A percentile compares a stretch with the other conserved stretches of the same genome.
Evolutionary conservation across 1,140 invertebrate species (phyloP).

Genomic region (Hylyphantes graminicola): DNA sequence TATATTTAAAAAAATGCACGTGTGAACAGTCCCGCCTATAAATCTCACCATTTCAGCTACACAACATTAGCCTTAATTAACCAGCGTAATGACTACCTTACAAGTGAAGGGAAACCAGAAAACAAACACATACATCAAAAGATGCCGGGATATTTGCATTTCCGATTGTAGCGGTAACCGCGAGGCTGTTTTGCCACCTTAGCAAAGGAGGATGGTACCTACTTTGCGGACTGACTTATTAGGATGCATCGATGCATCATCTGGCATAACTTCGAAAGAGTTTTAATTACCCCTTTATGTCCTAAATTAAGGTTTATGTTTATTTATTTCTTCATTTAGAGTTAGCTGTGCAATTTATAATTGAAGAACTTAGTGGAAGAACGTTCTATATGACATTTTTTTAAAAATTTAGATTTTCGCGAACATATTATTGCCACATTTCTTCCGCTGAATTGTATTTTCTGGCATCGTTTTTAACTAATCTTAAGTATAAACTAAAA

Average conservation of each 20-base stretch:
- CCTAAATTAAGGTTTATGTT: too few relatives aligned
- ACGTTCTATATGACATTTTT: too few relatives aligned
- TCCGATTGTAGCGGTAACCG: background rate
- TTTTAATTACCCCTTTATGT: constrained; percentile 18
- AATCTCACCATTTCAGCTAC: constrained; percentile 5
- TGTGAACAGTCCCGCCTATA: background rate
- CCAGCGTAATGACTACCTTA: constrained; percentile 30
- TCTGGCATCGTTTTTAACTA: too few relatives aligned
- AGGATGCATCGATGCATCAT: constrained; percentile 38
- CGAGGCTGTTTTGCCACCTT: background rate
- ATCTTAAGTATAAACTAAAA: too few relatives aligned
- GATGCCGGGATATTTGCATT: constrained; percentile 54
- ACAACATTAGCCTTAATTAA: constrained; percentile 35
- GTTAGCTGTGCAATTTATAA: too few relatives aligned
- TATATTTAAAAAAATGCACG: too few relatives aligned
- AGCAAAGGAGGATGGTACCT: constrained; percentile 29
- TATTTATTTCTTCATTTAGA: too few relatives aligned
- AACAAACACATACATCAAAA: constrained; percentile 58
- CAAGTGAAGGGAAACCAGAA: constrained; percentile 11
- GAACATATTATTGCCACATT: too few relatives aligned
- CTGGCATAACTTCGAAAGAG: constrained; percentile 14
- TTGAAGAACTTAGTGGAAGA: too few relatives aligned
- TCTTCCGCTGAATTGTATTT: too few relatives aligned
- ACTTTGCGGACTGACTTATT: constrained; percentile 33
- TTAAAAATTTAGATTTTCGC: too few relatives aligned